Conservation (phyloP, 2,888 invertebrate species). For the Drosophila gaucha region DNA sequence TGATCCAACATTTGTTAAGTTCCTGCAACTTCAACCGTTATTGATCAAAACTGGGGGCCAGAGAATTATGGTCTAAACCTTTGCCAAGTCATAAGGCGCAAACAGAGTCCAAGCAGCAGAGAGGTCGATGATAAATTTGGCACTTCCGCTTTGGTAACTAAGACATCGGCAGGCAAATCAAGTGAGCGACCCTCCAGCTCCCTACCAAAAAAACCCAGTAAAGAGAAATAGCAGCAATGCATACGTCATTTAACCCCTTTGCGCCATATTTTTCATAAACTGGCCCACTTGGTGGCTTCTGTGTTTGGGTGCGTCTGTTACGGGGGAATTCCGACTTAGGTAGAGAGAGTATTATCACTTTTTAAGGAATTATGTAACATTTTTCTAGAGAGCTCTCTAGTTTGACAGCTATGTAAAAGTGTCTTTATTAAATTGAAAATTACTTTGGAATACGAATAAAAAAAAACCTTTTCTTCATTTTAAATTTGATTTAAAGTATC, state of each 20-base stretch:
- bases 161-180: slow-evolving; percentile 74
- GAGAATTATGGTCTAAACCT: slow-evolving; percentile 42
- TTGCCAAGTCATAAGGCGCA: slow-evolving; percentile 65
- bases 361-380: not conserved
- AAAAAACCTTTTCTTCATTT: too few relatives aligned
- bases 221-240: slow-evolving; percentile 76
- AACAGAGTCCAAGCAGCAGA: slow-evolving; percentile 36
- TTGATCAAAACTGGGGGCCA: slow-evolving; percentile 63
- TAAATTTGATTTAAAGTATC: too few relatives aligned
- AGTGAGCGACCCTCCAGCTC: slow-evolving; percentile 6
- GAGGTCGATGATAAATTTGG: slow-evolving; percentile 63
- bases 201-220: not conserved
- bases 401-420: too few relatives aligned
- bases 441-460: too few relatives aligned
- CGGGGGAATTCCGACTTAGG: not conserved
- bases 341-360: not conserved
- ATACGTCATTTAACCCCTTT: slow-evolving; percentile 80
- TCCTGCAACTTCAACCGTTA: slow-evolving; percentile 43
- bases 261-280: slow-evolving; percentile 79
- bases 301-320: slow-evolving; percentile 17
- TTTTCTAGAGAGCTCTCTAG: too few relatives aligned
- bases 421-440: too few relatives aligned
- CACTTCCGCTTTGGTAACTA: slow-evolving; percentile 71
- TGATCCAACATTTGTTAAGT: slow-evolving; percentile 60
- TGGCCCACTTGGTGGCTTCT: slow-evolving; percentile 33